Conservation (phyloP, 2,113 vertebrate species). For the Gnathonemus longibarbis region DNA sequence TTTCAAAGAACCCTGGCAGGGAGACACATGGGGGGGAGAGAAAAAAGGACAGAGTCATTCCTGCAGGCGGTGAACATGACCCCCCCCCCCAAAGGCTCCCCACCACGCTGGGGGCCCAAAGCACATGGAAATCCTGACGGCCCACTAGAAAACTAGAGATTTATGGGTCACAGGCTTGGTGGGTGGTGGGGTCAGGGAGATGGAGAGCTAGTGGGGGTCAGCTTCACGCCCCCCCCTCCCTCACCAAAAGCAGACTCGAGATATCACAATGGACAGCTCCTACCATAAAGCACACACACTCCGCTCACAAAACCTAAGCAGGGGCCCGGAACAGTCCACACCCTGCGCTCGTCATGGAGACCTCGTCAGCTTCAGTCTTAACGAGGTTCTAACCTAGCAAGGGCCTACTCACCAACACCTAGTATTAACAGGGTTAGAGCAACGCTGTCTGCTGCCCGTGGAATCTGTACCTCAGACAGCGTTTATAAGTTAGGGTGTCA, state of each 20-base stretch:
- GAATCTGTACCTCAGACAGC: neutral
- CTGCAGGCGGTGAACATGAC: neutral
- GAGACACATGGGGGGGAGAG: neutral
- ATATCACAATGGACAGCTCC: neutral
- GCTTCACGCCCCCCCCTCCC: neutral
- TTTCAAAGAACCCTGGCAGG: constrained; percentile 84
- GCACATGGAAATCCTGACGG: neutral
- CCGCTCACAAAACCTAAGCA: neutral
- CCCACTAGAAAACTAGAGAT: neutral
- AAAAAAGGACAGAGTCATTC: neutral
- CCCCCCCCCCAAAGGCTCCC: neutral
- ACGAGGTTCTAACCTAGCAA: constrained; percentile 10
- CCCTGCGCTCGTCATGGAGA: constrained; percentile 10
- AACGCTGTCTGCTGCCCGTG: neutral
- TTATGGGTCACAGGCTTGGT: neutral
- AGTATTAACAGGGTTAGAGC: neutral
- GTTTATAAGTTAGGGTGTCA: too few species aligned
- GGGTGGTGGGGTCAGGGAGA: neutral
- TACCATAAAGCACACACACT: neutral
- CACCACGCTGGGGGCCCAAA: neutral
- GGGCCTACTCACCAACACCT: neutral
- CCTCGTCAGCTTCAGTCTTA: constrained; percentile 24
- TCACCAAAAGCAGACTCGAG: neutral
- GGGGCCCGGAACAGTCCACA: neutral
- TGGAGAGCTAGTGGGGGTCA: neutral